Conservation (phyloP, 2,797 vertebrate genomes). For the Pseudotriccus pelzelni region DNA sequence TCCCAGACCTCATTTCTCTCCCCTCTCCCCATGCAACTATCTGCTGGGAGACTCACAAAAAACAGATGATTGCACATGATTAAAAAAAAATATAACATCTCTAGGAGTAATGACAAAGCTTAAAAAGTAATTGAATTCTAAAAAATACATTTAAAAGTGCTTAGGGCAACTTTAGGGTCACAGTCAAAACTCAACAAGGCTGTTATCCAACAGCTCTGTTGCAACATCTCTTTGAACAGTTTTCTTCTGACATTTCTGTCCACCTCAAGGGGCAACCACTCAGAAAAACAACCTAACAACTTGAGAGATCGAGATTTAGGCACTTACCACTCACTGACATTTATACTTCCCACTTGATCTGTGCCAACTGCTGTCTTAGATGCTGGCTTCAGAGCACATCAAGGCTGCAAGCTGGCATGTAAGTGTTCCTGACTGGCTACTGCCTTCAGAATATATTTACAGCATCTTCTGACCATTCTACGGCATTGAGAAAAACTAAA, state of each 20-base stretch:
- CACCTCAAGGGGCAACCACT: conserved; percentile 18
- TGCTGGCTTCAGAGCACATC: neutral
- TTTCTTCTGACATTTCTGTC: conserved; percentile 61
- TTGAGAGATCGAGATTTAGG: conserved; percentile 49
- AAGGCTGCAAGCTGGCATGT: conserved; percentile 17
- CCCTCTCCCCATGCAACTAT: neutral
- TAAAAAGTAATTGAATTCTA: neutral
- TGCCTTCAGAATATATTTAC: conserved; percentile 7
- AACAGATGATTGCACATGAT: neutral
- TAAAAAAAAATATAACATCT: neutral
- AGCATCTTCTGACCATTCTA: neutral
- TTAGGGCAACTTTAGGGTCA: neutral
- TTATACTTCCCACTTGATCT: conserved; percentile 46
- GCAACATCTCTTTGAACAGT: conserved; percentile 7
- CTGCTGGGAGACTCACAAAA: neutral
- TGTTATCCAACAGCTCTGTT: neutral
- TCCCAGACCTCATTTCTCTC: neutral
- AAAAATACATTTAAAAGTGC: neutral
- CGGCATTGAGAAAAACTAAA: neutral
- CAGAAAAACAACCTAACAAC: conserved; percentile 52
- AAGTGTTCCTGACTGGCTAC: conserved; percentile 3
- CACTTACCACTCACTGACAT: conserved; percentile 61
- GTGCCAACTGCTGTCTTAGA: conserved; percentile 21
- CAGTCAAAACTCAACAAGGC: neutral
- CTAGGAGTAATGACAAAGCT: neutral